Conservation (phyloP, 2,113 vertebrate species). For the Semicossyphus pulcher region DNA sequence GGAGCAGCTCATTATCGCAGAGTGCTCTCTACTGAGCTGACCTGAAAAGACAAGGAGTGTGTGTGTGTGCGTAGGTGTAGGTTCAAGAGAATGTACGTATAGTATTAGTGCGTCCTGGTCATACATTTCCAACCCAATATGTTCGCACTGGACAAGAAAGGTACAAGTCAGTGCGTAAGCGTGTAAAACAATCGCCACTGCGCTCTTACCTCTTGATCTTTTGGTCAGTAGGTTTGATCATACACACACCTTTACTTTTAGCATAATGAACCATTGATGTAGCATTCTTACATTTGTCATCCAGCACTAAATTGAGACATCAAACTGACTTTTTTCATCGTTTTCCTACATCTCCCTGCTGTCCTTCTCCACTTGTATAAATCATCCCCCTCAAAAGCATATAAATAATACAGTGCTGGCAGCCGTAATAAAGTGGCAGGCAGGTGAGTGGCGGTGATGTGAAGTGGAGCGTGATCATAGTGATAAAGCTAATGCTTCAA, state of each 20-base stretch:
- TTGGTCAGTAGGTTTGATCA: slow-evolving; percentile 7
- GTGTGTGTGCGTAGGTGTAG: slow-evolving; percentile 27
- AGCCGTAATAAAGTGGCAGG: slow-evolving; percentile 26
- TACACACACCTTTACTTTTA: background rate
- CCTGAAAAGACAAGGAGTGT: slow-evolving; percentile 74
- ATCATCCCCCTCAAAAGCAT: slow-evolving; percentile 45
- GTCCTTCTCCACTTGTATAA: slow-evolving; percentile 46
- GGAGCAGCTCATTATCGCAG: slow-evolving; percentile 83
- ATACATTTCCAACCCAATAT: background rate
- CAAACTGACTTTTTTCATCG: slow-evolving; percentile 27
- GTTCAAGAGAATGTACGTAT: slow-evolving; percentile 25
- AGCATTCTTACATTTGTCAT: slow-evolving; percentile 21
- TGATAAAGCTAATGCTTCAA: slow-evolving; percentile 13
- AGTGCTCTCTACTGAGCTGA: slow-evolving; percentile 80
- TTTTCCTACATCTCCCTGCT: slow-evolving; percentile 26
- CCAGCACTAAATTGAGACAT: slow-evolving; percentile 14
- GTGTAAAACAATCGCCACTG: background rate
- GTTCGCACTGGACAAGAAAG: background rate
- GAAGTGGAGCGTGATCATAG: slow-evolving; percentile 2
- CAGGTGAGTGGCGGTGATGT: slow-evolving; percentile 12
- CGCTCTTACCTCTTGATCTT: no score
- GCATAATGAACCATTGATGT: background rate
- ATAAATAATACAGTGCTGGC: slow-evolving; percentile 62
- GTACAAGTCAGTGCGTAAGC: background rate
- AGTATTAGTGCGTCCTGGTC: slow-evolving; percentile 24